Evolutionary conservation across 30 jellyfish, hydroid and myxozoan genomes (phyloP).

Genomic region (Clytia hemisphaerica): DNA sequence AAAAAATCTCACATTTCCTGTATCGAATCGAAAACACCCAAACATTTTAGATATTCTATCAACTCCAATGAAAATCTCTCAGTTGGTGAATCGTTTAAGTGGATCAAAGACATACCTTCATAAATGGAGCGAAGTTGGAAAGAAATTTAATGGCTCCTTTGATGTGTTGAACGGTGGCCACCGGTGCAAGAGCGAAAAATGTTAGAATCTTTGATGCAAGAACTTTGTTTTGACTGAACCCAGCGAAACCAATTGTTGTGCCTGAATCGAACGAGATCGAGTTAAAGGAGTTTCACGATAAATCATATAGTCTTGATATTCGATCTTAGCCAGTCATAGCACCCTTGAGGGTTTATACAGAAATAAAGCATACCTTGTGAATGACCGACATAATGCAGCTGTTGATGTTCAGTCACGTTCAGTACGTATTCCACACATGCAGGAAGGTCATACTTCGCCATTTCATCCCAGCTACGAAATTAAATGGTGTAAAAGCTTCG

Average conservation of each 20-base stretch:
- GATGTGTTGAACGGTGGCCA: constrained; percentile 53
- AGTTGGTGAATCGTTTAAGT: not conserved
- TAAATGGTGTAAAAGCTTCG: no score
- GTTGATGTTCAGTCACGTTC: constrained; percentile 33
- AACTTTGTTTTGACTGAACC: constrained; percentile 51
- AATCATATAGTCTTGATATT: no score
- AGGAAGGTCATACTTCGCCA: constrained; percentile 98
- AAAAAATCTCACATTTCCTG: no score
- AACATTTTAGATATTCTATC: not conserved
- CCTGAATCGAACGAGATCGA: constrained; percentile 44
- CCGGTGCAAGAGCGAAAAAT: constrained; percentile 81
- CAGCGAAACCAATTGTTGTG: constrained; percentile 79
- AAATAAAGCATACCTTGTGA: constrained; percentile 82
- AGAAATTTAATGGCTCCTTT: constrained; percentile 55
- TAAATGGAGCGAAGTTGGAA: constrained; percentile 62
- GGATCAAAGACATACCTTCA: constrained; percentile 37
- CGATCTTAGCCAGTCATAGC: no score
- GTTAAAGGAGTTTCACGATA: not conserved
- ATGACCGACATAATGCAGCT: constrained; percentile 83
- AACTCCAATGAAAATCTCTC: not conserved
- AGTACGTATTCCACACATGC: constrained; percentile 73
- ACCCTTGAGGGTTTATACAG: no score
- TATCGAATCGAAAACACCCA: no score
- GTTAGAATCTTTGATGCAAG: constrained; percentile 63
- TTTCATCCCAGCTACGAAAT: constrained; percentile 78